Evolutionary conservation across 2,113 vertebrate genomes (phyloP).

Genomic region (Chaenogobius annularis): DNA sequence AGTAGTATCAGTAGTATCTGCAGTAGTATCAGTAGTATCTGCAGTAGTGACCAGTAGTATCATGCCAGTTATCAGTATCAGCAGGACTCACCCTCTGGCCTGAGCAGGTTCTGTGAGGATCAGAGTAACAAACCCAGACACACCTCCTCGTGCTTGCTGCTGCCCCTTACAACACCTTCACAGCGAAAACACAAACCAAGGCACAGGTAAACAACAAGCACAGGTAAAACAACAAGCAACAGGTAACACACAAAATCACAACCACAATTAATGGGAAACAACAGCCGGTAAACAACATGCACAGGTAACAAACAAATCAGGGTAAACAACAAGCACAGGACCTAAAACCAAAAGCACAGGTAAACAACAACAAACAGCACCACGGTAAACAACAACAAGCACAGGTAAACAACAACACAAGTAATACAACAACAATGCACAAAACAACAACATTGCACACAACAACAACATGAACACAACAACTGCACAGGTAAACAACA

Average conservation of each 20-base stretch:
- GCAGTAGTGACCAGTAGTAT: not conserved
- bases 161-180: constrained; percentile 97
- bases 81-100: constrained; percentile 86
- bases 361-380: constrained; percentile 2
- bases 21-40: not conserved
- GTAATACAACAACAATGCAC: not conserved
- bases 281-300: too few species aligned
- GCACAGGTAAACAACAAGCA: not conserved
- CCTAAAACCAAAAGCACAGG: constrained; percentile 77
- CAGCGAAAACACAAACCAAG: too few species aligned
- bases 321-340: too few species aligned
- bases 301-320: too few species aligned
- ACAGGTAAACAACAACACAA: too few species aligned
- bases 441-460: too few species aligned
- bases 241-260: too few species aligned
- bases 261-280: too few species aligned
- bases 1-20: not conserved
- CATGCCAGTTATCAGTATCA: not conserved
- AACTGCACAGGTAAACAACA: too few species aligned
- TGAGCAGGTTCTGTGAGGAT: constrained; percentile 86
- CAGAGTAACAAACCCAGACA: constrained; percentile 91
- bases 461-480: not conserved
- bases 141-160: constrained; percentile 92
- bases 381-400: too few species aligned
- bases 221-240: too few species aligned